Conservation (phyloP, 2,797 vertebrate species). For the Pseudocheirus occidentalis region DNA sequence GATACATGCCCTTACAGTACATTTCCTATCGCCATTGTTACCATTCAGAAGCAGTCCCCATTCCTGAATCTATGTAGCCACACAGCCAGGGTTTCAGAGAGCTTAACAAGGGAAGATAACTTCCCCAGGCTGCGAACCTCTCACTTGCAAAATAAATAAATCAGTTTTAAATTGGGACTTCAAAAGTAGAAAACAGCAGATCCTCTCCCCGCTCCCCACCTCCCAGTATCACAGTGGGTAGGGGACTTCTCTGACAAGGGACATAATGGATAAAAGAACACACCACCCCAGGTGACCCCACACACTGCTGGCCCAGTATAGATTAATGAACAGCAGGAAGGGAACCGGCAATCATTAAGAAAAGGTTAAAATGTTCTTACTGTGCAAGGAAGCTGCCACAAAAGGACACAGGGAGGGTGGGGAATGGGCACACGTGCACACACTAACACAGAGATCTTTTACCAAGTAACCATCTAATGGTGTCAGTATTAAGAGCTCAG, state of each 20-base stretch:
- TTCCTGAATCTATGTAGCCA: conserved; percentile 69
- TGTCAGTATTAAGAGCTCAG: conserved; percentile 75
- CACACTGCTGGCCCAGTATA: conserved; percentile 55
- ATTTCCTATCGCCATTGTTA: not conserved
- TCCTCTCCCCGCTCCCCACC: conserved; percentile 17
- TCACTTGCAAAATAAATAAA: conserved; percentile 81
- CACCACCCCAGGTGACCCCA: conserved; percentile 65
- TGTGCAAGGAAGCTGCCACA: conserved; percentile 61
- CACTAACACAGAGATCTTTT: conserved; percentile 46
- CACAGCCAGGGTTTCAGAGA: conserved; percentile 70
- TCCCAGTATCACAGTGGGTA: conserved; percentile 67
- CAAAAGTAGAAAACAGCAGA: conserved; percentile 69
- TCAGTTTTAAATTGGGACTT: conserved; percentile 78
- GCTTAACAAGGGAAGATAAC: conserved; percentile 77
- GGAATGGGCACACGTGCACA: not conserved
- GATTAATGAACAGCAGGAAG: conserved; percentile 79
- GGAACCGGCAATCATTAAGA: conserved; percentile 80
- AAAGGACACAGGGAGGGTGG: conserved; percentile 52
- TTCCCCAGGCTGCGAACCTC: conserved; percentile 73
- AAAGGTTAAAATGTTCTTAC: conserved; percentile 81
- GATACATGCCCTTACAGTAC: not conserved
- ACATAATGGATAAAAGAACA: conserved; percentile 56
- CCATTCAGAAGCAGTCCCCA: conserved; percentile 27
- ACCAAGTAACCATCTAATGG: conserved; percentile 69
- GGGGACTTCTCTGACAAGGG: conserved; percentile 64